These are phyloP conservation scores for Hydrolagus affinis DNA, from an alignment of 2,113 vertebrate genomes.

Conservation along the genomic window DNA sequence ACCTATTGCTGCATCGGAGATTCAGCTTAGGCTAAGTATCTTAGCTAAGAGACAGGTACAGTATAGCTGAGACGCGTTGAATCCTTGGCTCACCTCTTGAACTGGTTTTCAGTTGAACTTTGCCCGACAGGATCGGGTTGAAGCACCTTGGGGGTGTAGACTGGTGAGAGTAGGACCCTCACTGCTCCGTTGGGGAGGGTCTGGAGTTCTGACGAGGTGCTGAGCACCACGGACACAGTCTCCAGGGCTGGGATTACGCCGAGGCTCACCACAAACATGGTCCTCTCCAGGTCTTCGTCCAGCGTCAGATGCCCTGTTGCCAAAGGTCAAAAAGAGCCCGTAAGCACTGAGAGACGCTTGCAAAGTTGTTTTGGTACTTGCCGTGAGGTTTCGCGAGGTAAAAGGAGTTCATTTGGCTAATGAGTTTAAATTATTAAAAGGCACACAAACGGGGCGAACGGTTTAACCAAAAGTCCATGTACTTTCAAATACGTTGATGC, in stretches of 20 bases:
- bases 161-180: conserved; percentile 68
- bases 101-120: conserved; percentile 55
- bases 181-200: conserved; percentile 77
- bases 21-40: too few relatives aligned
- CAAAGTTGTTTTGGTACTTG: too few relatives aligned
- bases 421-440: too few relatives aligned
- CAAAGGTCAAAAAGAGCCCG: too few relatives aligned
- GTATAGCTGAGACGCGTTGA: neutral
- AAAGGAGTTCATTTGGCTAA: too few relatives aligned
- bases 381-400: too few relatives aligned
- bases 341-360: too few relatives aligned
- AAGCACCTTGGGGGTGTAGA: conserved; percentile 74
- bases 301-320: conserved; percentile 63
- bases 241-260: conserved; percentile 77
- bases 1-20: too few relatives aligned
- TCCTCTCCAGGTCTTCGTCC: conserved; percentile 84
- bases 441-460: too few relatives aligned
- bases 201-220: conserved; percentile 83
- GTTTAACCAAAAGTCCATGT: too few relatives aligned
- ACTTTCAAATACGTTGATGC: too few relatives aligned
- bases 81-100: conserved; percentile 53
- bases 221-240: conserved; percentile 76
- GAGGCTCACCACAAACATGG: conserved; percentile 77
- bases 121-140: conserved; percentile 61
- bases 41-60: too few relatives aligned